Percentiles rank a stretch among this genome's conserved stretches.
Conservation (phyloP, 2,113 vertebrate genomes). For the Hucho hucho region DNA sequence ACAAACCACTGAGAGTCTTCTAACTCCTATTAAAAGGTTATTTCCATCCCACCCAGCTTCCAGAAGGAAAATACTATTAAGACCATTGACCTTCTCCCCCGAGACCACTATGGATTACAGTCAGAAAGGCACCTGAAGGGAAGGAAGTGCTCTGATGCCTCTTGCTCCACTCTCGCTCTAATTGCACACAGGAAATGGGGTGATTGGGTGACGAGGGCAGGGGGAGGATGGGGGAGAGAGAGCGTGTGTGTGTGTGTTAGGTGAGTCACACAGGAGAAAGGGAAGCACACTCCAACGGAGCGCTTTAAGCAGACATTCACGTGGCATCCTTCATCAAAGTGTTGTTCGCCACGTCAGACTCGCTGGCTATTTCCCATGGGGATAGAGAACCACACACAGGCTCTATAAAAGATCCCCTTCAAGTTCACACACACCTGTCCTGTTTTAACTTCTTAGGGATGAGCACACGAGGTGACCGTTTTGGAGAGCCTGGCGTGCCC, state of each 20-base stretch:
- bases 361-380: neutral
- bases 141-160: too few relatives aligned
- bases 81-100: neutral
- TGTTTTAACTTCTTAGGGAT: too few relatives aligned
- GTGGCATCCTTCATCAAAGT: neutral
- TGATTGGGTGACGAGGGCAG: too few relatives aligned
- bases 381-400: neutral
- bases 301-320: neutral
- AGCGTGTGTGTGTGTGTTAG: neutral
- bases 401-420: neutral
- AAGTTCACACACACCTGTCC: conserved; percentile 2
- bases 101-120: too few relatives aligned
- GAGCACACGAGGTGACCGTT: too few relatives aligned
- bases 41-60: too few relatives aligned
- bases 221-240: too few relatives aligned
- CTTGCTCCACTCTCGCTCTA: too few relatives aligned
- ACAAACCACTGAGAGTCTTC: neutral
- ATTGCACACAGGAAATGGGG: too few relatives aligned
- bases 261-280: conserved; percentile 21
- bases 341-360: neutral
- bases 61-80: neutral
- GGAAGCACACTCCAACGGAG: conserved; percentile 10
- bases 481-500: too few relatives aligned
- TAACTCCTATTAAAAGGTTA: neutral
- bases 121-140: too few relatives aligned